Conservation (phyloP, 2,113 vertebrate species). For the Ailuropoda melanoleuca region DNA sequence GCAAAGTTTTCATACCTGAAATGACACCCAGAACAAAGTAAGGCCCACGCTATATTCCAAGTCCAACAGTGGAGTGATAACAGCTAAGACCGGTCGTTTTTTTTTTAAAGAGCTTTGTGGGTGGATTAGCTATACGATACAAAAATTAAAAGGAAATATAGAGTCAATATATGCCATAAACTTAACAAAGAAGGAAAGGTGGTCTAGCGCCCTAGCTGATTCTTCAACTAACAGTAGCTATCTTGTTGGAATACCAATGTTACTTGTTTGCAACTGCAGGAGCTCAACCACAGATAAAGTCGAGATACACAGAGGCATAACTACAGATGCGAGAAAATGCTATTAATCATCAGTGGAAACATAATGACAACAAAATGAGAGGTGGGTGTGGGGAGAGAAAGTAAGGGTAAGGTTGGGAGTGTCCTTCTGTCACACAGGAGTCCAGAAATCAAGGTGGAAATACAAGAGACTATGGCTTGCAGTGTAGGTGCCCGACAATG, state of each 20-base stretch:
- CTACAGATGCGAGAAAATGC: background rate
- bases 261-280: background rate
- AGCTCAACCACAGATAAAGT: background rate
- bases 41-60: background rate
- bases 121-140: background rate
- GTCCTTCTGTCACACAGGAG: background rate
- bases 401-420: too few species aligned
- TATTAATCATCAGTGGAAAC: background rate
- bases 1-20: background rate
- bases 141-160: background rate
- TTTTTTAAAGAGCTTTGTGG: background rate
- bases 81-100: background rate
- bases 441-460: background rate
- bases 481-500: background rate
- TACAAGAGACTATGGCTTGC: background rate
- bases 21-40: background rate
- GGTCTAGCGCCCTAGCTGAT: too few species aligned
- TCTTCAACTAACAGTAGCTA: background rate
- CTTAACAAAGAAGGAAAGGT: background rate
- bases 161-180: background rate
- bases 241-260: too few species aligned
- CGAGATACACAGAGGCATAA: background rate
- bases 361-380: background rate
- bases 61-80: background rate
- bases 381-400: rapidly evolving